Evolutionary conservation across 2,888 invertebrate species (phyloP).

Genomic region (Cosmopolites sordidus): DNA sequence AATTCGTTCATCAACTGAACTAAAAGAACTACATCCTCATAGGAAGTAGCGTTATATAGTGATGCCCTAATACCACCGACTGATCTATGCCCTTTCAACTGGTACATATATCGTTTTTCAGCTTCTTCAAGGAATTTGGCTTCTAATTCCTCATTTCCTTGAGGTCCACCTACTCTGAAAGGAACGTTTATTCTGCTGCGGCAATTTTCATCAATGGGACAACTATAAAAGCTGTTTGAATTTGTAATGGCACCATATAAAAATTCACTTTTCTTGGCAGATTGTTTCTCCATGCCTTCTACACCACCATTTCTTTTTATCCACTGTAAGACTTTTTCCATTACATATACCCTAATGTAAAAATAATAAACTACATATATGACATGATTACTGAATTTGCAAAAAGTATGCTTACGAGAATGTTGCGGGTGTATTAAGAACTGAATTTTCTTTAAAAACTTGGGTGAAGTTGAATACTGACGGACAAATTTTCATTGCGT

Average conservation of each 20-base stretch:
- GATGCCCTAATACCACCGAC: conserved; percentile 96
- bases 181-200: conserved; percentile 91
- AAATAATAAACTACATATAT: background rate
- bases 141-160: conserved; percentile 75
- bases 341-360: conserved; percentile 88
- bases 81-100: conserved; percentile 90
- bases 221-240: conserved; percentile 82
- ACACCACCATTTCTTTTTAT: conserved; percentile 81
- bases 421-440: conserved; percentile 95
- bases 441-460: conserved; percentile 80
- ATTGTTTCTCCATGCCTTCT: conserved; percentile 68
- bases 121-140: conserved; percentile 82
- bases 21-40: conserved; percentile 72
- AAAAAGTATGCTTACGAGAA: conserved; percentile 69
- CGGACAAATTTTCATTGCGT: conserved; percentile 73
- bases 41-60: conserved; percentile 88
- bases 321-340: conserved; percentile 90
- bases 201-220: conserved; percentile 65
- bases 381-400: background rate
- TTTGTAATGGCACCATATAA: conserved; percentile 78
- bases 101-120: conserved; percentile 69
- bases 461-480: conserved; percentile 79
- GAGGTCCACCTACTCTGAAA: conserved; percentile 70
- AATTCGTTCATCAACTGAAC: conserved; percentile 55
- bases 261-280: conserved; percentile 65